These are phyloP conservation scores for Icerya purchasi DNA, from an alignment of 2,888 invertebrate genomes.

Conservation along the genomic window DNA sequence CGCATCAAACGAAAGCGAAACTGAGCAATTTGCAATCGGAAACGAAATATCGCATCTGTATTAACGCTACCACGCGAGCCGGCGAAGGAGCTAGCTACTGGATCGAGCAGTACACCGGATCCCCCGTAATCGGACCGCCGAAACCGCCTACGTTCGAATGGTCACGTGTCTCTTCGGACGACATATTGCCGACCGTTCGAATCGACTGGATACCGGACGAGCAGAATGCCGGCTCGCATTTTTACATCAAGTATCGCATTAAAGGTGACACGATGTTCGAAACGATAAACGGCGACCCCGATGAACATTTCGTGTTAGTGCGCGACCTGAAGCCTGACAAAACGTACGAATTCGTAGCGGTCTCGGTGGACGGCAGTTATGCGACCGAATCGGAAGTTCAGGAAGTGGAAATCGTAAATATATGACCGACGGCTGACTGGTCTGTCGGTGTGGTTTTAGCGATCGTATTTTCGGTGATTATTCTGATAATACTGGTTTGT, in stretches of 20 bases:
- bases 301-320: conserved; percentile 46
- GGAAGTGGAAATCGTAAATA: no score
- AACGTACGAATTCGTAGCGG: conserved; percentile 68
- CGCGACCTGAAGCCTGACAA: conserved; percentile 59
- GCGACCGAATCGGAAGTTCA: conserved; percentile 51
- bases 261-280: conserved; percentile 50
- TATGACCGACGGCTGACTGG: conserved; percentile 83
- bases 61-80: conserved; percentile 65
- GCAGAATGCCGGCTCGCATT: conserved; percentile 75
- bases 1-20: conserved; percentile 55
- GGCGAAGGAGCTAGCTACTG: conserved; percentile 83
- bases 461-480: conserved; percentile 74
- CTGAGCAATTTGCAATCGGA: conserved; percentile 62
- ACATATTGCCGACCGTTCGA: conserved; percentile 47
- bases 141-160: conserved; percentile 48
- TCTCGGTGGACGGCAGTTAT: conserved; percentile 65
- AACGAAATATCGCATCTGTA: conserved; percentile 68
- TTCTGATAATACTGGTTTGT: conserved; percentile 84
- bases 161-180: conserved; percentile 41
- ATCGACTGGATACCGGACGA: conserved; percentile 68
- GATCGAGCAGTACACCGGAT: conserved; percentile 54
- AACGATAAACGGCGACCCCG: conserved; percentile 41
- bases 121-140: conserved; percentile 33
- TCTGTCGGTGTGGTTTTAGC: conserved; percentile 94
- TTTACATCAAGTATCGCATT: conserved; percentile 56